These are phyloP conservation scores for Acropora yongei DNA, from an alignment of 64 coral and sea anemone genomes.

Conservation along the genomic window DNA sequence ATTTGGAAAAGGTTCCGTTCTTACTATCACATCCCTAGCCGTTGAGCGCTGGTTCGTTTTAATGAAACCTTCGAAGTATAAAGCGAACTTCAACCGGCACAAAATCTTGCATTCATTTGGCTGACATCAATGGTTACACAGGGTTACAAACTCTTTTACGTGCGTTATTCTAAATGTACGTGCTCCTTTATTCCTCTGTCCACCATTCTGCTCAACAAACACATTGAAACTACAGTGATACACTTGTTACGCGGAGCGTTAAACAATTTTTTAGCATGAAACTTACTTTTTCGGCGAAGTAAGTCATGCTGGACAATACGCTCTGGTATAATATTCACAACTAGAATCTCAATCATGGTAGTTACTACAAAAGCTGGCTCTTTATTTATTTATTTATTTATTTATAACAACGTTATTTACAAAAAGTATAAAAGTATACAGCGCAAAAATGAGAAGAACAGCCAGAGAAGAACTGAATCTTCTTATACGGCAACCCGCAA, in stretches of 20 bases:
- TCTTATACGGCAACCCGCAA: no score
- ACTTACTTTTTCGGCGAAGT: no score
- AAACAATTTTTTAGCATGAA: no score
- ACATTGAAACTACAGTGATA: neutral
- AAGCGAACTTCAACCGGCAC: neutral
- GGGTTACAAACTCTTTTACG: constrained; percentile 31
- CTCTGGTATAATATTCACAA: no score
- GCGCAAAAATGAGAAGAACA: no score
- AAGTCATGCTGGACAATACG: no score
- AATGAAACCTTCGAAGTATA: constrained; percentile 6
- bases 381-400: no score
- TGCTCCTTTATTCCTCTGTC: constrained; percentile 12
- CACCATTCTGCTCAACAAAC: neutral
- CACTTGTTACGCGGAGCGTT: neutral
- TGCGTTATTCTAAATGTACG: neutral
- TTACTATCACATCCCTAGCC: constrained; percentile 26
- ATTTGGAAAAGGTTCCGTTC: constrained; percentile 33
- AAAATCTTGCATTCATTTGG: constrained; percentile 28
- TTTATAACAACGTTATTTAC: no score
- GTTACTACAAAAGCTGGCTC: no score
- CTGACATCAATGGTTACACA: neutral
- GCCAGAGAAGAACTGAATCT: no score
- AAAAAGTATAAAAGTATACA: no score
- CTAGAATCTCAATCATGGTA: no score
- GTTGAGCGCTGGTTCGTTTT: constrained; percentile 20